A percentile compares a stretch with the other conserved stretches of the same genome.
Conservation (phyloP, 2,888 invertebrate genomes). For the Gonocerus acuteangulatus region DNA sequence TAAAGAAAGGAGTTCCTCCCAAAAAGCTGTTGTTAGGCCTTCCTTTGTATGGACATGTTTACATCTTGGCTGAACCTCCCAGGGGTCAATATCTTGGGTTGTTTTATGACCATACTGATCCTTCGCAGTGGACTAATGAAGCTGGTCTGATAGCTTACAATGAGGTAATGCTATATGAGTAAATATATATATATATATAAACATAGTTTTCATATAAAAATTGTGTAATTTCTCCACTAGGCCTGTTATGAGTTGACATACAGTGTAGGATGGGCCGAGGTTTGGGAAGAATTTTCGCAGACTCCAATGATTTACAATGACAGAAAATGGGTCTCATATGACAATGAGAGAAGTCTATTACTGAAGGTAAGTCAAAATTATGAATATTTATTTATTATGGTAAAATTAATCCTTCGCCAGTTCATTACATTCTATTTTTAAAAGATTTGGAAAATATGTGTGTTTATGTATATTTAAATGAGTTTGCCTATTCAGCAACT, state of each 20-base stretch:
- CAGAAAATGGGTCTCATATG: conserved; percentile 12
- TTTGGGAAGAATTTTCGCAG: conserved; percentile 16
- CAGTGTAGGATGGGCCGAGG: conserved; percentile 2
- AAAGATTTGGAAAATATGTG: too few species aligned
- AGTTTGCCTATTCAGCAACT: too few species aligned
- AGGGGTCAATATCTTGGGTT: not conserved
- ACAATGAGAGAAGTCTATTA: conserved; percentile 16
- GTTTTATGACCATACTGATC: not conserved
- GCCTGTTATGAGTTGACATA: conserved; percentile 11
- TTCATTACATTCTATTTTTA: too few species aligned
- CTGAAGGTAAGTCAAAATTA: conserved; percentile 21
- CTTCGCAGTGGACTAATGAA: not conserved
- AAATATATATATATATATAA: too few species aligned
- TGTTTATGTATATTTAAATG: too few species aligned
- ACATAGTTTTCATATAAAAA: too few species aligned
- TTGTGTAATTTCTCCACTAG: not conserved
- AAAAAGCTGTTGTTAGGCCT: not conserved
- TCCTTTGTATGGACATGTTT: not conserved
- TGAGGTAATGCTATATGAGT: not conserved
- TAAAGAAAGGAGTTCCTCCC: not conserved
- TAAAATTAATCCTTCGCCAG: too few species aligned
- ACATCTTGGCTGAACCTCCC: not conserved
- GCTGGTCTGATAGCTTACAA: not conserved
- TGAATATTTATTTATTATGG: too few species aligned
- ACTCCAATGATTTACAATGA: conserved; percentile 24